Evolutionary conservation across 2,888 invertebrate genomes (phyloP), one percentile per base, ranked within the genome.

Genomic region (Dilophus febrilis): DNA sequence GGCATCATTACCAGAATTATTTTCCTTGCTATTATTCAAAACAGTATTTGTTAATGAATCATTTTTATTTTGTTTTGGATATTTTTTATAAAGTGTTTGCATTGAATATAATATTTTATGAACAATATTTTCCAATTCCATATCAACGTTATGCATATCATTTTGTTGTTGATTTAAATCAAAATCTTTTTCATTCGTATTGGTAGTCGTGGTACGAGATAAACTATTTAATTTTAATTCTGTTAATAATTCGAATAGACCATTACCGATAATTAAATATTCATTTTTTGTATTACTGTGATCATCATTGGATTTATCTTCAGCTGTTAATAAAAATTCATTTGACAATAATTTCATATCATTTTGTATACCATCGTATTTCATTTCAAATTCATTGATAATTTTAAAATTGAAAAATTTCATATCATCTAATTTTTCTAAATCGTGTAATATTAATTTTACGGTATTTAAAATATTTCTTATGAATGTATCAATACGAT

Each of bases 51-150:
- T 4, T 6, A 14, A 12, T 16, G 26, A 27, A 13, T 41, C 58
- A 37, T 41, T 52, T 38, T 22, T 45, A 2, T 44, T 49, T 48
- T 18, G 51, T 41, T 45, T 44, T 13, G 52, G 49, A 50, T 64
- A 61, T 43, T 66, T 64, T 51, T 75, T 74, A 45, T 67, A 70
- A 18, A 74, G 59, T 46, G 66, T 68, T 52, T 78, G 76, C 42
- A 77, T 57, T 1, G 66, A 62, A 10, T 74, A 47, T 12, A 77
- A 57, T 31, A 73, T 58, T 33, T 55, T 58, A 39, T 68, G 67
- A 1, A 73, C 51, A 30, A 74, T 51, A 39, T 56, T 53, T 44
- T 72, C 69, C 12, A 69, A 49, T 29, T 61, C 57, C 2, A 44
- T 48, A 47, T 61, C 52, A 18, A 61, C 49, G 44, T 57, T 37